These are phyloP conservation scores for Sciaenops ocellatus DNA, from an alignment of 2,797 vertebrate genomes.

Conservation along the genomic window DNA sequence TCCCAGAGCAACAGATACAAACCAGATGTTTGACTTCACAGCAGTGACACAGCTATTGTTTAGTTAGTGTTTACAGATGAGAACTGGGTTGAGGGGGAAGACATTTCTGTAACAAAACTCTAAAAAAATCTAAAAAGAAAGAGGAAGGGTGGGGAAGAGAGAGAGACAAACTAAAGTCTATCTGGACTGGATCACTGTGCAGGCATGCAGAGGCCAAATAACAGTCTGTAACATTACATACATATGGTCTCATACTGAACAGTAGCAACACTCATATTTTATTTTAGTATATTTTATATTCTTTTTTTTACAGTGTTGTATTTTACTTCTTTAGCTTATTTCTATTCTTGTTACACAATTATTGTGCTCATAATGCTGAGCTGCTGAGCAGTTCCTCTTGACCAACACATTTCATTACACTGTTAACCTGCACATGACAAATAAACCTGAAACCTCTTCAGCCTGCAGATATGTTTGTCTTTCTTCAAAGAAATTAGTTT, in stretches of 20 bases:
- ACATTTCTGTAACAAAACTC: background rate
- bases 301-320: no score
- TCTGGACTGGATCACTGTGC: background rate
- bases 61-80: background rate
- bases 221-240: no score
- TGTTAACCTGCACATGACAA: no score
- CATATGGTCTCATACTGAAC: no score
- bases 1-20: slow-evolving; percentile 34
- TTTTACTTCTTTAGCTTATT: no score
- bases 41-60: background rate
- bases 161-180: background rate
- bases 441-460: background rate
- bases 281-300: background rate
- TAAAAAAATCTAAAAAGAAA: background rate
- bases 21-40: slow-evolving; percentile 29
- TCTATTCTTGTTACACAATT: no score
- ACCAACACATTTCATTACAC: no score
- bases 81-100: background rate
- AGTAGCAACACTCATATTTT: no score
- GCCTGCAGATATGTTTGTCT: background rate
- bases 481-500: background rate
- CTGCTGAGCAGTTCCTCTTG: no score
- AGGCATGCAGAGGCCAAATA: background rate
- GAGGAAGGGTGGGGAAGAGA: background rate
- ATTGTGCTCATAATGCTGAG: no score